These are phyloP conservation scores for Callorhinus ursinus DNA, from an alignment of 2,113 vertebrate genomes.

Conservation along the genomic window DNA sequence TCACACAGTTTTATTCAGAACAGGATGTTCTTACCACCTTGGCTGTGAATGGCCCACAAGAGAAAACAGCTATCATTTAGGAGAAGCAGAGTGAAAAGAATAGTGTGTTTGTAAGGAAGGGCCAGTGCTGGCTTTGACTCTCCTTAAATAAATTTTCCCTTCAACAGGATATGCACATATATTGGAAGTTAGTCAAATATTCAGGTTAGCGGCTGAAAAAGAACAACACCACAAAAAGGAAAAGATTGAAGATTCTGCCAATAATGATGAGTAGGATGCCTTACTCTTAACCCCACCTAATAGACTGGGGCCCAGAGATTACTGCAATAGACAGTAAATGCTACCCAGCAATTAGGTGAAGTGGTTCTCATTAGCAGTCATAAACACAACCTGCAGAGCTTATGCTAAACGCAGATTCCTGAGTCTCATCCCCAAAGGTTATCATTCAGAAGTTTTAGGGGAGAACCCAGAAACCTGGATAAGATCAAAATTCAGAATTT, in stretches of 20 bases:
- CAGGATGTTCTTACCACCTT: constrained; percentile 15
- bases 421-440: not conserved
- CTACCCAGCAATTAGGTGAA: not conserved
- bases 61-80: not conserved
- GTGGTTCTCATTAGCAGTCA: not conserved
- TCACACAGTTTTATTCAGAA: constrained; percentile 7
- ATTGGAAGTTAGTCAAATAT: not conserved
- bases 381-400: not conserved
- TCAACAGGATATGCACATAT: not conserved
- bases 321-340: not conserved
- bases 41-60: not conserved
- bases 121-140: not conserved
- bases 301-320: not conserved
- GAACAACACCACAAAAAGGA: constrained; percentile 26
- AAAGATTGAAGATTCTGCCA: constrained; percentile 12
- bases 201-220: not conserved
- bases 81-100: not conserved
- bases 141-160: constrained; percentile 5
- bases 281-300: not conserved
- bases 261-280: not conserved
- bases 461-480: not conserved
- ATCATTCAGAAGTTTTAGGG: constrained; percentile 11
- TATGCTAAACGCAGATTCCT: not conserved
- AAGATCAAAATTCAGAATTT: constrained; percentile 30
- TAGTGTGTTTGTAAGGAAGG: not conserved